A percentile compares a stretch with the other conserved stretches of the same genome.
Conservation (phyloP, 2,888 invertebrate genomes). For the Lepas anatifera region DNA sequence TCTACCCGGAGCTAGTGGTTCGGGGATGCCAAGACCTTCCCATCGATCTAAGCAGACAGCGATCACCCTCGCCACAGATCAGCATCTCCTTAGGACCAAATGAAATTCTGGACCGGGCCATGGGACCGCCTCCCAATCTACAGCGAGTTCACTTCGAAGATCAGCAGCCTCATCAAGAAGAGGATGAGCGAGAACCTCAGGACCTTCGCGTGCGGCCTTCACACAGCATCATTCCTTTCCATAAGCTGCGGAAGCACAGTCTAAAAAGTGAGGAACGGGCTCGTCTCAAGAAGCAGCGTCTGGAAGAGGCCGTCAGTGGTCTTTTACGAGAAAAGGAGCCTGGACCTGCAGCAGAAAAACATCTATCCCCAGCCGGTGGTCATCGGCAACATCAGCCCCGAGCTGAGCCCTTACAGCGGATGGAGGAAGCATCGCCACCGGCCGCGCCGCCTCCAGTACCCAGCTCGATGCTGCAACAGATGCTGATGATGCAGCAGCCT, state of each 20-base stretch:
- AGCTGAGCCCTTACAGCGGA: no score
- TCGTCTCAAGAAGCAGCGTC: conserved; percentile 2
- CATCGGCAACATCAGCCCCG: no score
- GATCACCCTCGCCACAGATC: background rate
- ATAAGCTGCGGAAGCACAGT: background rate
- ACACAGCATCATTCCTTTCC: conserved; percentile 1
- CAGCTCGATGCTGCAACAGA: background rate
- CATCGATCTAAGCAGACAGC: conserved; percentile 2
- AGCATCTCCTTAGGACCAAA: background rate
- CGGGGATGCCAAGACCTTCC: background rate
- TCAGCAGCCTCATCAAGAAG: no score
- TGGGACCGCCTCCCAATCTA: background rate
- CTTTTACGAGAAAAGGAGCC: background rate
- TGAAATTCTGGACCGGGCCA: background rate
- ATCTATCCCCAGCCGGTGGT: no score
- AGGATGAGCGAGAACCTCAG: no score
- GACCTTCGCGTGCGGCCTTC: conserved; percentile 4
- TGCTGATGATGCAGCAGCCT: conserved; percentile 9
- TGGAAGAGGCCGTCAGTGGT: background rate
- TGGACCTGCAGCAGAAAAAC: no score
- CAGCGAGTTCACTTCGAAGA: no score
- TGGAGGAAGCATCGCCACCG: background rate
- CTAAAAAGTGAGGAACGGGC: background rate
- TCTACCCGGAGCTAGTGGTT: background rate
- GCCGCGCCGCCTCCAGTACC: background rate